Percentiles rank a stretch among this genome's conserved stretches.
phyloP scores from a whole-genome alignment of 2,113 vertebrate genomes.

The Chionomys nivalis region DNA sequence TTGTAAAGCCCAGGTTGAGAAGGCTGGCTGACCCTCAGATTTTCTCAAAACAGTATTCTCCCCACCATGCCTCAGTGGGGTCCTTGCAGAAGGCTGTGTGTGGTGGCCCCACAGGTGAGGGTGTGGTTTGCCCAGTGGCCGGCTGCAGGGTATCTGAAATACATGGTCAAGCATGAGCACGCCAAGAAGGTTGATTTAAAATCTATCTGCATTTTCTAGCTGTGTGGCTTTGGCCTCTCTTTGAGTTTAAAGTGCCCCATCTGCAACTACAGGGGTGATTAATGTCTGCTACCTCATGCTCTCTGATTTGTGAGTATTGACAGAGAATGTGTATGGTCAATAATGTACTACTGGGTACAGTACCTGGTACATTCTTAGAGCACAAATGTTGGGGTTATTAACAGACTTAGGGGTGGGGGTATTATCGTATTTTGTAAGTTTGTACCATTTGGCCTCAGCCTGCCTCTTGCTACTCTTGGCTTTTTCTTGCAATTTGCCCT shows the following conservation, averaged over 20 bases:
- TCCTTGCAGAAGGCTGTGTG: neutral
- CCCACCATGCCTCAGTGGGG: neutral
- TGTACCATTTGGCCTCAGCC: slow-evolving; percentile 38
- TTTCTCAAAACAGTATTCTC: slow-evolving; percentile 30
- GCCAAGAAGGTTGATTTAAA: slow-evolving; percentile 39
- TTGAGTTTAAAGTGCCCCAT: slow-evolving; percentile 29
- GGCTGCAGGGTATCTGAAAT: neutral
- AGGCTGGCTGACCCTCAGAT: neutral
- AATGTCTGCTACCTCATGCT: slow-evolving; percentile 46
- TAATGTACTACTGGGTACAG: neutral
- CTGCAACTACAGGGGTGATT: neutral
- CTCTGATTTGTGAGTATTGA: slow-evolving; percentile 30
- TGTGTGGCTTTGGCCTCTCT: slow-evolving; percentile 25
- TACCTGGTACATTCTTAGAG: slow-evolving; percentile 33
- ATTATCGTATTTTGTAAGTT: slow-evolving; percentile 44
- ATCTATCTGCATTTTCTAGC: slow-evolving; percentile 46
- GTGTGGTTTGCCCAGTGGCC: neutral
- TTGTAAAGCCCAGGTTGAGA: slow-evolving; percentile 41
- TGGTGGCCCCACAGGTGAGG: neutral
- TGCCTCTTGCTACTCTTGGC: slow-evolving; percentile 50
- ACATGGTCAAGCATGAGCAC: slow-evolving; percentile 21
- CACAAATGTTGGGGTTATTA: slow-evolving; percentile 25
- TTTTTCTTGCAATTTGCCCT: slow-evolving; percentile 47
- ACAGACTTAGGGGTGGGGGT: neutral
- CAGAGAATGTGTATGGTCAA: slow-evolving; percentile 46